phyloP scores from a whole-genome alignment of 2,888 invertebrate species.

The Linyphia triangularis region DNA sequence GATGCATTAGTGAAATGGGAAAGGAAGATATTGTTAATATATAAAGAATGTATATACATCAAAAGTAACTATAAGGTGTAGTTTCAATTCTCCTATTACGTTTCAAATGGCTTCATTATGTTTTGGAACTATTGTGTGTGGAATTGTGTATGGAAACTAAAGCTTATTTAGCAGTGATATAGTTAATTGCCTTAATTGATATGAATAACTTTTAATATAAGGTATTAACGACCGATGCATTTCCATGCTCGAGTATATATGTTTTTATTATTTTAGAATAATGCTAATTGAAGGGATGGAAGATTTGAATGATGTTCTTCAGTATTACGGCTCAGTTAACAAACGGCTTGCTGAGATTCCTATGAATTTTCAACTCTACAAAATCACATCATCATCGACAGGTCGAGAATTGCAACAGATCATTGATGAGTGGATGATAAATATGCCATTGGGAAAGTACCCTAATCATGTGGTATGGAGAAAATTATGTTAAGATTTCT shows the following conservation, averaged over 20 bases:
- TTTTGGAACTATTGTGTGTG: too few relatives aligned
- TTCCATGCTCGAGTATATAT: not conserved
- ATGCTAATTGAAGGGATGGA: conserved; percentile 65
- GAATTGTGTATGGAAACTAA: too few relatives aligned
- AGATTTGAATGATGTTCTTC: conserved; percentile 45
- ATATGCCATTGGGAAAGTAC: conserved; percentile 83
- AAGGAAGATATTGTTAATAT: too few relatives aligned
- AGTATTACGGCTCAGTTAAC: conserved; percentile 84
- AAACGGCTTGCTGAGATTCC: conserved; percentile 87
- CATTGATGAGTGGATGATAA: conserved; percentile 82
- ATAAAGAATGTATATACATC: too few relatives aligned
- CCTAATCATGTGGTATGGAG: conserved; percentile 74
- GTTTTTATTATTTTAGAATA: conserved; percentile 50
- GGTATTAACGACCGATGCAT: not conserved
- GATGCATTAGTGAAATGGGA: too few relatives aligned
- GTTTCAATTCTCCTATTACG: too few relatives aligned
- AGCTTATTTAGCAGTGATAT: not conserved
- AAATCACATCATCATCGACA: conserved; percentile 80
- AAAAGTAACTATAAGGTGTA: too few relatives aligned
- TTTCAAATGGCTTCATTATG: too few relatives aligned
- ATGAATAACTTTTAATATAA: not conserved
- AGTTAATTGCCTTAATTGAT: not conserved
- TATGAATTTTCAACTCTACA: conserved; percentile 88
- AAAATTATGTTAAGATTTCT: not conserved
- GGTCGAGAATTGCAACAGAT: conserved; percentile 76